Conservation (phyloP, 2,113 vertebrate genomes). For the Urocitellus parryii region DNA sequence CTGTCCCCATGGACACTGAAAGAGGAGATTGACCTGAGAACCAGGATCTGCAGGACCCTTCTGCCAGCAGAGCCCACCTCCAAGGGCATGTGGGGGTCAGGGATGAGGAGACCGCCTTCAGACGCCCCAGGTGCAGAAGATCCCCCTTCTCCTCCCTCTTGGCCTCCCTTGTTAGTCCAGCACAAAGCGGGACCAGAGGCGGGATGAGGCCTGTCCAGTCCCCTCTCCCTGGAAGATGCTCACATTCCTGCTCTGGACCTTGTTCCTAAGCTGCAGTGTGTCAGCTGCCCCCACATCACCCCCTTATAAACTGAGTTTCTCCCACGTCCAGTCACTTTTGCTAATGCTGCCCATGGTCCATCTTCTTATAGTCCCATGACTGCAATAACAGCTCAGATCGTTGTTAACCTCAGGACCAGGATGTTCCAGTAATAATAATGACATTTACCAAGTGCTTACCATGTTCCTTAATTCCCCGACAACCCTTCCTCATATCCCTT, state of each 20-base stretch:
- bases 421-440: not conserved
- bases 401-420: too few relatives aligned
- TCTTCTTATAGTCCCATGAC: not conserved
- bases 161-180: not conserved
- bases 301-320: accelerated
- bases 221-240: not conserved
- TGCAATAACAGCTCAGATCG: not conserved
- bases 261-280: not conserved
- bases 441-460: not conserved
- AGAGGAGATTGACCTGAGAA: not conserved
- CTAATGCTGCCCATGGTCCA: accelerated
- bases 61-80: not conserved
- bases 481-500: not conserved
- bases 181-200: not conserved
- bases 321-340: not conserved
- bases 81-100: not conserved
- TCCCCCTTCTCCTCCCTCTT: accelerated
- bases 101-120: accelerated
- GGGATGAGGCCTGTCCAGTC: too few relatives aligned
- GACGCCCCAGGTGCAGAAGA: not conserved
- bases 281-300: not conserved
- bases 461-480: not conserved
- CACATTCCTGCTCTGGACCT: not conserved
- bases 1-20: accelerated
- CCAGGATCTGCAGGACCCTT: too few relatives aligned